Evolutionary conservation across 2,888 invertebrate species (phyloP).

Genomic region (Sylvicola fuscatus): DNA sequence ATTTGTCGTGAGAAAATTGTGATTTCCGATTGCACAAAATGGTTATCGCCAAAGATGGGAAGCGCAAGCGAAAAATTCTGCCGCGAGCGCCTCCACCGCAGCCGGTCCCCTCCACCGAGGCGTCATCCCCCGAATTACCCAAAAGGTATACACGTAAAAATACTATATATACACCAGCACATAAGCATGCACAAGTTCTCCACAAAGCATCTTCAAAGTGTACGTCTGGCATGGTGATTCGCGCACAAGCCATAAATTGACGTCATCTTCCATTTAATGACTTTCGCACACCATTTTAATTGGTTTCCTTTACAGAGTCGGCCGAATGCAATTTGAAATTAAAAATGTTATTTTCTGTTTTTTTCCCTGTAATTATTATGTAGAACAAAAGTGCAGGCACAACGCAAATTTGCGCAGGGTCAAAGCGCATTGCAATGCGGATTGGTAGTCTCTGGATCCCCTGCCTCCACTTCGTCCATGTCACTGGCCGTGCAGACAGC

Average conservation of each 20-base stretch:
- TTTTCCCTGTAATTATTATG: too few species aligned
- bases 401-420: conserved; percentile 78
- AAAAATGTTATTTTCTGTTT: too few species aligned
- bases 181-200: too few species aligned
- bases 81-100: conserved; percentile 9
- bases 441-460: background rate
- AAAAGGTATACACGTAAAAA: conserved; percentile 16
- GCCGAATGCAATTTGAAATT: too few species aligned
- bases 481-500: conserved; percentile 15
- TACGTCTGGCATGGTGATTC: too few species aligned
- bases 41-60: conserved; percentile 24
- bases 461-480: conserved; percentile 21
- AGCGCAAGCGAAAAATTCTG: conserved; percentile 19
- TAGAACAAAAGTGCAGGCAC: conserved; percentile 66
- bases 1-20: too few species aligned
- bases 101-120: conserved; percentile 18
- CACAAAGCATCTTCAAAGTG: too few species aligned
- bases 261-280: too few species aligned
- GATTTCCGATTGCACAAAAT: conserved; percentile 10
- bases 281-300: too few species aligned
- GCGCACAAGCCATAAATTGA: too few species aligned
- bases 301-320: too few species aligned
- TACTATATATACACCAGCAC: too few species aligned
- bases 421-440: conserved; percentile 22
- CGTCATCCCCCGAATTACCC: conserved; percentile 19